A percentile compares a stretch with the other conserved stretches of the same genome.
phyloP scores from a whole-genome alignment of 2,888 invertebrate species.

The Ferdinandea cuprea region DNA sequence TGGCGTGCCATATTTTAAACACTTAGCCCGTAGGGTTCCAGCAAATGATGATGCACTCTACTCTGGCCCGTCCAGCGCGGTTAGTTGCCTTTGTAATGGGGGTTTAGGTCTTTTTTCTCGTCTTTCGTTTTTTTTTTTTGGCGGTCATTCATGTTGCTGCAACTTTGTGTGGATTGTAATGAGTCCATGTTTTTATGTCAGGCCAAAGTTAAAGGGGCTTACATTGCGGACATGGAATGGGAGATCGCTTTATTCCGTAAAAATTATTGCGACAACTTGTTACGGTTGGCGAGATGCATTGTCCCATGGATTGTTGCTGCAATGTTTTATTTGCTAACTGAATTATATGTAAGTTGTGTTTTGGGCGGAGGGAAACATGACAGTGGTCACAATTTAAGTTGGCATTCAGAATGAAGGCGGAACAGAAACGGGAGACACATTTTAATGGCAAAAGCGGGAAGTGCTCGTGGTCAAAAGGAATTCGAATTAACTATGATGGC shows the following conservation, averaged over 20 bases:
- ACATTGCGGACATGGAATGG: conserved; percentile 10
- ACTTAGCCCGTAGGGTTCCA: conserved; percentile 66
- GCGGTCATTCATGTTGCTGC: conserved; percentile 70
- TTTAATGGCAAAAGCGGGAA: conserved; percentile 64
- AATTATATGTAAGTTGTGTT: conserved; percentile 61
- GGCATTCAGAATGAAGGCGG: conserved; percentile 52
- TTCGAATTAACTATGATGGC: conserved; percentile 59
- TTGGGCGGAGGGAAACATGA: conserved; percentile 40
- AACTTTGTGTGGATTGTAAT: conserved; percentile 70
- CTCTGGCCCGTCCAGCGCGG: conserved; percentile 29
- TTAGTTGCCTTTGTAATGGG: conserved; percentile 70
- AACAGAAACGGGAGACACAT: conserved; percentile 57
- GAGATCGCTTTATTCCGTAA: conserved; percentile 68
- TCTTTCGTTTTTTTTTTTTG: conserved; percentile 42
- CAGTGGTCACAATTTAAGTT: conserved; percentile 71
- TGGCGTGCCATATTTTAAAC: conserved; percentile 66
- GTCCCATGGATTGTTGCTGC: conserved; percentile 73
- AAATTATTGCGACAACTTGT: conserved; percentile 77
- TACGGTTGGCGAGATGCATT: conserved; percentile 77
- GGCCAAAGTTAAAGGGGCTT: conserved; percentile 8
- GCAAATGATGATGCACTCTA: conserved; percentile 74
- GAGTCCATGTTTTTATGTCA: conserved; percentile 51
- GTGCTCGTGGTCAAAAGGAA: conserved; percentile 69
- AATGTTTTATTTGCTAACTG: conserved; percentile 74
- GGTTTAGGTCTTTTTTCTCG: conserved; percentile 16